Evolutionary conservation across 2,797 vertebrate species (phyloP).

Genomic region (Remorina albescens): DNA sequence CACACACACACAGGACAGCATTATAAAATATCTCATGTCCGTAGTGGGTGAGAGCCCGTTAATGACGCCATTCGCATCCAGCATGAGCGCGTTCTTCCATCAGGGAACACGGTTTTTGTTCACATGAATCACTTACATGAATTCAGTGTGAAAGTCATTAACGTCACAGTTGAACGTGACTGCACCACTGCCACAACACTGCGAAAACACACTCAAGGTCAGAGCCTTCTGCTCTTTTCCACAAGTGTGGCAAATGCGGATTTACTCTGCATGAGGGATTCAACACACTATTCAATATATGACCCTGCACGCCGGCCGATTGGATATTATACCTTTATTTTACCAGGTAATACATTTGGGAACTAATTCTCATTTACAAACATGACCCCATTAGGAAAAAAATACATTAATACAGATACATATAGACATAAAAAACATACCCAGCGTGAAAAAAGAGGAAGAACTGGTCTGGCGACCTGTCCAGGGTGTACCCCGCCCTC

Average conservation of each 20-base stretch:
- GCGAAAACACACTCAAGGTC: slow-evolving; percentile 68
- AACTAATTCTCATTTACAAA: no score
- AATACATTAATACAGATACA: no score
- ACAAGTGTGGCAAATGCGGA: slow-evolving; percentile 47
- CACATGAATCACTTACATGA: slow-evolving; percentile 36
- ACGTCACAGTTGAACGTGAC: slow-evolving; percentile 30
- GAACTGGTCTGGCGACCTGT: no score
- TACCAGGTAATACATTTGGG: no score
- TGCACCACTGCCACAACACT: slow-evolving; percentile 14
- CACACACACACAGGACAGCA: slow-evolving; percentile 14
- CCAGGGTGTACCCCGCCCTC: no score
- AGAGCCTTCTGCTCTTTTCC: slow-evolving; percentile 41
- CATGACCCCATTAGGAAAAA: no score
- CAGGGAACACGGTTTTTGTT: slow-evolving; percentile 14
- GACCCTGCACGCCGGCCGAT: slow-evolving; percentile 21
- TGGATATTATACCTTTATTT: no score
- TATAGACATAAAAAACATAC: no score
- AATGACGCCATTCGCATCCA: slow-evolving; percentile 50
- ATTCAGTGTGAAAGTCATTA: slow-evolving; percentile 33
- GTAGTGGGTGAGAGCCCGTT: slow-evolving; percentile 26
- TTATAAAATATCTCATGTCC: slow-evolving; percentile 6
- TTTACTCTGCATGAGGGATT: slow-evolving; percentile 55
- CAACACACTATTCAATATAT: slow-evolving; percentile 27
- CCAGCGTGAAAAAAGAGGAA: no score
- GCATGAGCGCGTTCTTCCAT: slow-evolving; percentile 16